Conservation (phyloP, 2,888 invertebrate species). For the Steinernema carpocapsae region DNA sequence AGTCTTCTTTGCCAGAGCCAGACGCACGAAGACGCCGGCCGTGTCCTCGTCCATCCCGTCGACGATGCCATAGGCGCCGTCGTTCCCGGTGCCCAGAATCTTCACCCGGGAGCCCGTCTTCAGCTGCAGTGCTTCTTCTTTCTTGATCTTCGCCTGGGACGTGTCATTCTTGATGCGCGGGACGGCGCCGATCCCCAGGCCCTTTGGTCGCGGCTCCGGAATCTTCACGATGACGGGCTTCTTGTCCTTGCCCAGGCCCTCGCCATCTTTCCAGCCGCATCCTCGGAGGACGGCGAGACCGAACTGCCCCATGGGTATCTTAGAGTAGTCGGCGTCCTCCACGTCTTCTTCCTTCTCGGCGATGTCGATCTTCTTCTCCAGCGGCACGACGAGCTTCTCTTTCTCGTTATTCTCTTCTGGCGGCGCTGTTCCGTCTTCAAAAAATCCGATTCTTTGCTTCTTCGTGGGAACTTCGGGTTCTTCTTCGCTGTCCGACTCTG, state of each 20-base stretch:
- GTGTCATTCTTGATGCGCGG: slow-evolving; percentile 42
- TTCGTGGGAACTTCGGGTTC: slow-evolving; percentile 48
- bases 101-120: slow-evolving; percentile 38
- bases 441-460: slow-evolving; percentile 50
- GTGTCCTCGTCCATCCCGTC: slow-evolving; percentile 84
- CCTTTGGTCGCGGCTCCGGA: slow-evolving; percentile 84
- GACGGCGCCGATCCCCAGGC: slow-evolving; percentile 90
- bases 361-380: slow-evolving; percentile 56
- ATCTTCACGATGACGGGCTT: slow-evolving; percentile 64
- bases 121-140: slow-evolving; percentile 32
- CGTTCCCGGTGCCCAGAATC: slow-evolving; percentile 46
- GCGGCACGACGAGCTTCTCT: slow-evolving; percentile 50
- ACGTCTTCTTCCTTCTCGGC: slow-evolving; percentile 51
- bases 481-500: slow-evolving; percentile 40
- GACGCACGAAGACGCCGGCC: slow-evolving; percentile 76
- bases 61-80: slow-evolving; percentile 72
- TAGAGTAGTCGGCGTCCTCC: slow-evolving; percentile 62
- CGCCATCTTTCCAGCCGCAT: slow-evolving; percentile 78
- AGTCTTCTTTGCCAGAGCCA: slow-evolving; percentile 49
- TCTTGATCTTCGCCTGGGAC: slow-evolving; percentile 31
- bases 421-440: slow-evolving; percentile 50
- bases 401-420: slow-evolving; percentile 68
- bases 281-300: slow-evolving; percentile 91
- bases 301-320: slow-evolving; percentile 80
- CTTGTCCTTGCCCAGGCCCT: slow-evolving; percentile 60